Evolutionary conservation across 2,113 vertebrate species (phyloP).

Genomic region (Ifrita kowaldi): DNA sequence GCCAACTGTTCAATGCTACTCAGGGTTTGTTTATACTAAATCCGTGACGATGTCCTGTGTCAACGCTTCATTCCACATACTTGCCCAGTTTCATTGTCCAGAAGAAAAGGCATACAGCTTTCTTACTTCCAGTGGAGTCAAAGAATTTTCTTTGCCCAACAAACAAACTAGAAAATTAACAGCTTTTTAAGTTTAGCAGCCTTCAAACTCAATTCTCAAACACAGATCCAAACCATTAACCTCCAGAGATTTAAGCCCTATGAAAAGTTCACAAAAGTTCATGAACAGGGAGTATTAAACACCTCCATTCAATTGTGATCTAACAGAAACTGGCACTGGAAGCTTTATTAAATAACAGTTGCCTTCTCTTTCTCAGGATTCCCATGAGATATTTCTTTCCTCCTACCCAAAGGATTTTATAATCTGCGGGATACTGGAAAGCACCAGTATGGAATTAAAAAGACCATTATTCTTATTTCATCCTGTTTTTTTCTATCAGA

Average conservation of each 20-base stretch:
- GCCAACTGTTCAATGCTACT: not conserved
- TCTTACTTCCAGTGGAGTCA: not conserved
- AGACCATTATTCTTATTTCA: not conserved
- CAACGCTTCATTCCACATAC: not conserved
- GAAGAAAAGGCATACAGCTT: constrained; percentile 5
- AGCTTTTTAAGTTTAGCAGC: constrained; percentile 6
- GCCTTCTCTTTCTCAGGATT: constrained; percentile 35
- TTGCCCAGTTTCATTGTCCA: not conserved
- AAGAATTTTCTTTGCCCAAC: not conserved
- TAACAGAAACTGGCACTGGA: constrained; percentile 30
- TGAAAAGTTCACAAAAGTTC: constrained; percentile 38
- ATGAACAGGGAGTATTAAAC: constrained; percentile 45
- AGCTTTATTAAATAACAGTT: constrained; percentile 39
- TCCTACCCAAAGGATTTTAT: constrained; percentile 1
- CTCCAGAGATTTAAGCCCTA: constrained; percentile 15
- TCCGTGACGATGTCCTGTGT: not conserved
- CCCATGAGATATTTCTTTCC: constrained; percentile 2
- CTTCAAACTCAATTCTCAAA: not conserved
- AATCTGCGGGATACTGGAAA: not conserved
- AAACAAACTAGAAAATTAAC: not conserved
- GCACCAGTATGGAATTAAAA: not conserved
- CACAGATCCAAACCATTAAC: constrained; percentile 18
- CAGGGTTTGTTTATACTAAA: constrained; percentile 18
- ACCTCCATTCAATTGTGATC: constrained; percentile 28
- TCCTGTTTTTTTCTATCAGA: not conserved